These are phyloP conservation scores for Mellilla xanthometata DNA, from an alignment of 2,888 invertebrate species.

Conservation along the genomic window DNA sequence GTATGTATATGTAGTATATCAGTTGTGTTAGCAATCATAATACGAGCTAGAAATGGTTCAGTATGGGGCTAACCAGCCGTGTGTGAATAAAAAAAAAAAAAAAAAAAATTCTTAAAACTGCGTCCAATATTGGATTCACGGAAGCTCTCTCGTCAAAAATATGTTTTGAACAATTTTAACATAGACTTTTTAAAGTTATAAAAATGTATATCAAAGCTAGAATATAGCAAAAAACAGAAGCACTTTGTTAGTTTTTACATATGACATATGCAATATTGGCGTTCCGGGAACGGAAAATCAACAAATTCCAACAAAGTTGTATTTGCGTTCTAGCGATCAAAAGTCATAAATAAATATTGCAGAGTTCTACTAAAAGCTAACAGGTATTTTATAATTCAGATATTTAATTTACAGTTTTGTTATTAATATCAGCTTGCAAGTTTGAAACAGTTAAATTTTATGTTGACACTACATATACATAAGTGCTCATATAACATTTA, in stretches of 20 bases:
- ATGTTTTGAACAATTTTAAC: slow-evolving; percentile 8
- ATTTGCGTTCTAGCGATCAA: slow-evolving; percentile 31
- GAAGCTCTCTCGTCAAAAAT: not conserved
- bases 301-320: slow-evolving; percentile 33
- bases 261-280: slow-evolving; percentile 38
- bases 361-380: slow-evolving; percentile 4
- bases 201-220: slow-evolving; percentile 21
- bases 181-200: slow-evolving; percentile 4
- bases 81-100: too few relatives aligned
- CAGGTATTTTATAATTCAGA: too few relatives aligned
- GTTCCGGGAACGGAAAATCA: slow-evolving; percentile 33
- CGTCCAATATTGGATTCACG: not conserved
- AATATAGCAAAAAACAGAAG: slow-evolving; percentile 16
- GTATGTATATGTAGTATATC: too few relatives aligned
- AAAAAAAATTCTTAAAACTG: not conserved
- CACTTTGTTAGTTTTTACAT: slow-evolving; percentile 22
- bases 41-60: too few relatives aligned
- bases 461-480: too few relatives aligned
- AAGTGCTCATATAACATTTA: too few relatives aligned
- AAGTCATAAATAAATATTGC: slow-evolving; percentile 19
- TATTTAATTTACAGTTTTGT: too few relatives aligned
- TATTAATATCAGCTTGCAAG: too few relatives aligned
- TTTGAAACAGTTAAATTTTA: too few relatives aligned
- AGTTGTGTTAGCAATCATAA: too few relatives aligned
- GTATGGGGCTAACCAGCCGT: too few relatives aligned